A percentile compares a stretch with the other conserved stretches of the same genome.
Conservation (phyloP, 2,888 invertebrate species). For the Tipula lateralis region DNA sequence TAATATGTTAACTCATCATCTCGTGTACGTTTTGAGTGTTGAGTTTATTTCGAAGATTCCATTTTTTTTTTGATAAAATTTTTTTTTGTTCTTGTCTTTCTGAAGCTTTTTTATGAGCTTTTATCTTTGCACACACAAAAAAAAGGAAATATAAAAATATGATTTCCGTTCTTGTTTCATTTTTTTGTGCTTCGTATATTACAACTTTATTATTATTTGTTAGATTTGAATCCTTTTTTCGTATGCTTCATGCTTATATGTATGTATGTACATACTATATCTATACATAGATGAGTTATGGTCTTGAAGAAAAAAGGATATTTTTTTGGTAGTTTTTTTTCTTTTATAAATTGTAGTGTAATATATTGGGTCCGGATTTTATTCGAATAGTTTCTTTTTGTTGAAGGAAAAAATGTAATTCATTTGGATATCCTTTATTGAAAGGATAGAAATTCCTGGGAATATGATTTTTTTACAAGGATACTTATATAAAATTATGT, state of each 20-base stretch:
- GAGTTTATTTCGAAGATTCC: not conserved
- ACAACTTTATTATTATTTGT: slow-evolving; percentile 9
- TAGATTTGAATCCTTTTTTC: not conserved
- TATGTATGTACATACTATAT: not conserved
- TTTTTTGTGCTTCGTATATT: slow-evolving; percentile 19
- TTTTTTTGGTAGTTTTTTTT: not conserved
- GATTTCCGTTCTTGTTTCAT: slow-evolving; percentile 7
- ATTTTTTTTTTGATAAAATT: not conserved
- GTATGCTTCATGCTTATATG: not conserved
- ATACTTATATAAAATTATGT: not conserved
- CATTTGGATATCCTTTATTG: slow-evolving; percentile 24
- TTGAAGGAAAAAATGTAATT: not conserved
- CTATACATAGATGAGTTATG: not conserved
- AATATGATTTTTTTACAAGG: not conserved
- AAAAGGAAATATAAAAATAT: not conserved
- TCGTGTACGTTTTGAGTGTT: not conserved
- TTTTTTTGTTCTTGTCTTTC: not conserved
- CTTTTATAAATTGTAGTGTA: not conserved
- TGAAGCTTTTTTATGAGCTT: not conserved
- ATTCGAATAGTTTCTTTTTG: not conserved
- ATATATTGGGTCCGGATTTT: not conserved
- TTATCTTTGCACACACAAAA: not conserved
- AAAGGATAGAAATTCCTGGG: not conserved
- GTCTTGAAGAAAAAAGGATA: not conserved
- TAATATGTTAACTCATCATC: slow-evolving; percentile 7